Evolutionary conservation across 2,797 vertebrate genomes (phyloP).

Genomic region (Pseudotriccus pelzelni): DNA sequence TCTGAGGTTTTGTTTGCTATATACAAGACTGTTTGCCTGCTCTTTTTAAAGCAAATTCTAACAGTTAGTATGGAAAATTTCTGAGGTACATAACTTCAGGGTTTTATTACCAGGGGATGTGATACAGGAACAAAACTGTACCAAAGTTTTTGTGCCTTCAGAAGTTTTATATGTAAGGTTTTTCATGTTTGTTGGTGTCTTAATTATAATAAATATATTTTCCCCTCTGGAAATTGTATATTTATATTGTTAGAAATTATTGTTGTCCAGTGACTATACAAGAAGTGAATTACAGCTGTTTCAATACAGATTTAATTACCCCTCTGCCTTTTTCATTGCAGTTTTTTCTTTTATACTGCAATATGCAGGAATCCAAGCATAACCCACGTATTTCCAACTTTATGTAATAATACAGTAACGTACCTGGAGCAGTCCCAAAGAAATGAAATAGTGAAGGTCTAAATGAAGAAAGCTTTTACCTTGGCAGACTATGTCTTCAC

Average conservation of each 20-base stretch:
- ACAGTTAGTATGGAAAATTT: conserved; percentile 19
- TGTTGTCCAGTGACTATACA: conserved; percentile 15
- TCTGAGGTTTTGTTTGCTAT: conserved; percentile 47
- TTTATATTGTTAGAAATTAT: conserved; percentile 53
- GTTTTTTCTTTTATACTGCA: background rate
- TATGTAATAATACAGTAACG: background rate
- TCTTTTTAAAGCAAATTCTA: conserved; percentile 65
- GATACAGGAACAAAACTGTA: conserved; percentile 72
- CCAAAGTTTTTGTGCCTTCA: conserved; percentile 90
- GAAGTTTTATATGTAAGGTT: conserved; percentile 65
- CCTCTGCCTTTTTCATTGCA: conserved; percentile 30
- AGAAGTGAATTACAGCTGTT: conserved; percentile 38
- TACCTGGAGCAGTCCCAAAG: conserved; percentile 26
- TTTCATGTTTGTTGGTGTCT: conserved; percentile 68
- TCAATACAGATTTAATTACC: conserved; percentile 34
- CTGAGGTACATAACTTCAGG: conserved; percentile 53
- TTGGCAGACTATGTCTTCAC: background rate
- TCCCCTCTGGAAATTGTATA: conserved; percentile 8
- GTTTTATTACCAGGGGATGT: conserved; percentile 39
- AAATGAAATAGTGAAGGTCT: conserved; percentile 16
- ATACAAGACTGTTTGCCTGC: conserved; percentile 42
- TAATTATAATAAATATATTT: conserved; percentile 48
- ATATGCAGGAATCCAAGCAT: conserved; percentile 4
- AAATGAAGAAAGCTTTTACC: conserved; percentile 1
- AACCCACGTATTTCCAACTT: background rate